phyloP scores from a whole-genome alignment of 2,797 vertebrate genomes.

The Fistularia tabacaria region DNA sequence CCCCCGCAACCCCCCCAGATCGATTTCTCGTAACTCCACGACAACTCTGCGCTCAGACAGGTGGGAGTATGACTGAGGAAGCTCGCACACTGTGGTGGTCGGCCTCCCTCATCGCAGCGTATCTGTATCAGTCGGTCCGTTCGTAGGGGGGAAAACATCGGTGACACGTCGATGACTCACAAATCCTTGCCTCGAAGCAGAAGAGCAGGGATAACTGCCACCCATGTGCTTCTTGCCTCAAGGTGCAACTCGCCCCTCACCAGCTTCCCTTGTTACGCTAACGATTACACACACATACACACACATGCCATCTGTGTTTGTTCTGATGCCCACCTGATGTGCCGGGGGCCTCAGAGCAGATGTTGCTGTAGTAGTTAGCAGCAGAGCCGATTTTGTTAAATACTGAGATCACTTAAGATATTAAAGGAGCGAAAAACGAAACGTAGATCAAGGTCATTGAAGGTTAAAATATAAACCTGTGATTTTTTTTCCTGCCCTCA shows the following conservation, averaged over 20 bases:
- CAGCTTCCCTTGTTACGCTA: slow-evolving; percentile 44
- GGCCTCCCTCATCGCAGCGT: slow-evolving; percentile 45
- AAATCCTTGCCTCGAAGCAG: slow-evolving; percentile 49
- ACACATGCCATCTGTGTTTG: slow-evolving; percentile 47
- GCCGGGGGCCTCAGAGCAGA: slow-evolving; percentile 52
- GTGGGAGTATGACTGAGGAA: slow-evolving; percentile 50
- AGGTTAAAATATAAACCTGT: no score
- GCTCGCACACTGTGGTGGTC: slow-evolving; percentile 50
- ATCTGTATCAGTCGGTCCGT: slow-evolving; percentile 62
- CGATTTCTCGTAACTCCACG: slow-evolving; percentile 49
- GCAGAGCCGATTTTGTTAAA: neutral
- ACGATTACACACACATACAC: slow-evolving; percentile 26
- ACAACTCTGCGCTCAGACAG: slow-evolving; percentile 47
- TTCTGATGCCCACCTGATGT: slow-evolving; percentile 57
- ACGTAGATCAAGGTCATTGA: no score
- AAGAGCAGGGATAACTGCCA: slow-evolving; percentile 51
- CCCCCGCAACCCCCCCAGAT: slow-evolving; percentile 49
- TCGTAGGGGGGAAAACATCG: slow-evolving; percentile 61
- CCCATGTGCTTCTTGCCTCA: slow-evolving; percentile 47
- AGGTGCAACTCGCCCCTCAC: slow-evolving; percentile 49
- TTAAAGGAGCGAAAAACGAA: no score
- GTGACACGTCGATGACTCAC: slow-evolving; percentile 64
- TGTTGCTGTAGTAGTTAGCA: slow-evolving; percentile 45
- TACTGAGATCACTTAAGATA: no score
- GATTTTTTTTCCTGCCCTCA: no score